Evolutionary conservation across 2,797 vertebrate genomes (phyloP), one percentile per base, ranked within the genome.

Genomic region (Acanthornis magna): DNA sequence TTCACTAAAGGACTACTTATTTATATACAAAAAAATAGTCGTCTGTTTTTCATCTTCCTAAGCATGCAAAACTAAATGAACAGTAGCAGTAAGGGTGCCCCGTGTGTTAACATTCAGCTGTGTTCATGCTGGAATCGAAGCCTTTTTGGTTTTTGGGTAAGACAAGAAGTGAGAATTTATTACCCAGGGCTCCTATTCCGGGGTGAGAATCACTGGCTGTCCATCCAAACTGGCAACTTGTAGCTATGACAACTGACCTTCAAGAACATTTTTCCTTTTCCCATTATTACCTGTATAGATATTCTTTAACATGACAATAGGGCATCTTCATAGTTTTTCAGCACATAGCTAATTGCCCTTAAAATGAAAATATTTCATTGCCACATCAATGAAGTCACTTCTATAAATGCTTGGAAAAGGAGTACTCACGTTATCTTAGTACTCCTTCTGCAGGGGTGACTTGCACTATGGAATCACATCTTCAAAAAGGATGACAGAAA

Each of bases 101-200:
- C 2, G n/a, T 42, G 5, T 57, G 76, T 61, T 34, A 80, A 70
- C 16, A 40, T 38, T 82, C 45, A 70, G 11, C 13, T 74, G 34
- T 1, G 0, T 21, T 57, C 1, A 1, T n/a, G 18, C 19, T 38
- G 12, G 42, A 74, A 57, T 7, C 17, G 10, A 17, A 51, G 3
- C 11, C 23, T 22, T 77, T 85, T n/a, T 58, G 21, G 6, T 85
- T 10, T 62, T 70, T n/a, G 30, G 8, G 34, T 40, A 29, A 87
- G 20, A 79, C 23, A n/a, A 54, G 4, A 67, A 62, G 19, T 5
- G 50, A 83, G 43, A 29, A 92, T 87, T 91, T 85, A 55, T 53
- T 45, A 21, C 23, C 36, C 60, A 72, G 51, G 82, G 15, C 30
- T 93, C 38, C 34, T 67, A 0, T 61, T 55, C 20, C 47, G 71